A percentile compares a stretch with the other conserved stretches of the same genome.
phyloP scores from a whole-genome alignment of 2,888 invertebrate genomes.

The Phoenoteleia sp. region DNA sequence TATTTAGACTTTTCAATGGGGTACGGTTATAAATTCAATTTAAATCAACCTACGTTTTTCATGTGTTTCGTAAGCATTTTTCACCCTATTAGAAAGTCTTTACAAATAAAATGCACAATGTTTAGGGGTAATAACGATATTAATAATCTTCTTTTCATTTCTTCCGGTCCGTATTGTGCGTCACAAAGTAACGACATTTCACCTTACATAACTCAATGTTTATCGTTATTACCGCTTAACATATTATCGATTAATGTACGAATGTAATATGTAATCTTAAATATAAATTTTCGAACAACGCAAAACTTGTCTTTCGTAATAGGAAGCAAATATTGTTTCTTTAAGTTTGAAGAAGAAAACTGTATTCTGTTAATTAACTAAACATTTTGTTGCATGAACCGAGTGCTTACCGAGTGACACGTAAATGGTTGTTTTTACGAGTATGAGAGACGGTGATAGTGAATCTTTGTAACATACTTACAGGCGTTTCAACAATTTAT shows the following conservation, averaged over 20 bases:
- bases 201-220: constrained; percentile 11
- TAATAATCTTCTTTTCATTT: constrained; percentile 13
- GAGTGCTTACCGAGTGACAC: constrained; percentile 63
- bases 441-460: constrained; percentile 67
- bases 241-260: constrained; percentile 49
- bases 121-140: constrained; percentile 49
- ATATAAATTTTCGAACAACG: constrained; percentile 61
- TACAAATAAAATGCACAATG: constrained; percentile 39
- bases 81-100: constrained; percentile 24
- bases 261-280: constrained; percentile 50
- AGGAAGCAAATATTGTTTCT: constrained; percentile 52
- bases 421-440: constrained; percentile 71
- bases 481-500: constrained; percentile 74
- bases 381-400: constrained; percentile 66
- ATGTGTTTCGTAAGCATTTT: neutral
- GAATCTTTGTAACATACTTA: constrained; percentile 70
- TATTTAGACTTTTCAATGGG: constrained; percentile 21
- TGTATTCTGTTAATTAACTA: constrained; percentile 57
- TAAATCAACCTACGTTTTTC: neutral
- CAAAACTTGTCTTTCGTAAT: constrained; percentile 56
- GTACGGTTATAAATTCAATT: neutral
- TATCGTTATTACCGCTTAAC: constrained; percentile 42
- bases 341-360: constrained; percentile 26
- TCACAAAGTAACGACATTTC: constrained; percentile 19
- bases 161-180: constrained; percentile 27